Evolutionary conservation across 2,113 vertebrate genomes (phyloP).

Genomic region (Empidonax alnorum): DNA sequence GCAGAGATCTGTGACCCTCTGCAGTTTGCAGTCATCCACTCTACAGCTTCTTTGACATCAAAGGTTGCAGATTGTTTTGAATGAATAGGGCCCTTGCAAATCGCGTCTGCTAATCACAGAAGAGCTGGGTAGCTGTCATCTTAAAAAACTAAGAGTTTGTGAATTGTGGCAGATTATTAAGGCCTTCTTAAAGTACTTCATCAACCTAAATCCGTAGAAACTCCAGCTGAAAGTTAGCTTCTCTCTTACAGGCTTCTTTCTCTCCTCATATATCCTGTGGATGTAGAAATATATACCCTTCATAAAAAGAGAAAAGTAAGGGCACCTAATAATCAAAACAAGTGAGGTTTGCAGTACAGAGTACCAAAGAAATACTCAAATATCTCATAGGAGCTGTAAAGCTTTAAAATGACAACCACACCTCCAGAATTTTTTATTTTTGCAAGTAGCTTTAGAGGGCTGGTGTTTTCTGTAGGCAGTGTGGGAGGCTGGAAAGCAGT

Average conservation of each 20-base stretch:
- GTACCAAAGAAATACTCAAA: background rate
- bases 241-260: background rate
- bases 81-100: conserved; percentile 71
- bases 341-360: background rate
- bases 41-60: conserved; percentile 67
- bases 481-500: background rate
- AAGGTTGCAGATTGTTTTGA: conserved; percentile 70
- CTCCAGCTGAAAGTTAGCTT: background rate
- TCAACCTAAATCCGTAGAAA: background rate
- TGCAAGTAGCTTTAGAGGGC: background rate
- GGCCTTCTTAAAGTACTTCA: background rate
- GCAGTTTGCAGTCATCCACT: conserved; percentile 41
- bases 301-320: background rate
- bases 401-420: background rate
- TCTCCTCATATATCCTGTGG: background rate
- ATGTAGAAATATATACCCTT: rapidly evolving
- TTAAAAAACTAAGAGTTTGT: background rate
- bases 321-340: background rate
- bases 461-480: background rate
- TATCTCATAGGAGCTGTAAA: background rate
- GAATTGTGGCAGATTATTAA: conserved; percentile 11
- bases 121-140: background rate
- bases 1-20: conserved; percentile 55
- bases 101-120: conserved; percentile 22
- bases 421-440: background rate